Conservation (phyloP, 2,113 vertebrate genomes). For the Onychostoma macrolepis region DNA sequence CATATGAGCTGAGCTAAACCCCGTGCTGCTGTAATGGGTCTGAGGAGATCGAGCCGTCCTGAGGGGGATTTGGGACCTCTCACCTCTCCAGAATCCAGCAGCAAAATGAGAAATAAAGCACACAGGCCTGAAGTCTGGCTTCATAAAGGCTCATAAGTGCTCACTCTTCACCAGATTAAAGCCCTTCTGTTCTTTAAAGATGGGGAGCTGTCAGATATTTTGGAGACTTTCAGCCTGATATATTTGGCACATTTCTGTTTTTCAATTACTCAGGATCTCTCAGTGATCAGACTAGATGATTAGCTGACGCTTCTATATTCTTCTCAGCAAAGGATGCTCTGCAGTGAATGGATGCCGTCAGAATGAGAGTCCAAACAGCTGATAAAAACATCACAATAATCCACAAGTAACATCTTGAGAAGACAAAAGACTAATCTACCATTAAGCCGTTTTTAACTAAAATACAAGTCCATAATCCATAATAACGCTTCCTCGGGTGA, state of each 20-base stretch:
- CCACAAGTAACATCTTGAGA: no score
- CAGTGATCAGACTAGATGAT: background rate
- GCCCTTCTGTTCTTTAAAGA: conserved; percentile 59
- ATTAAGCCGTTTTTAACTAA: no score
- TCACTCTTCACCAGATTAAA: conserved; percentile 61
- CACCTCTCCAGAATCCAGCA: conserved; percentile 70
- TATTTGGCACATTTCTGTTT: background rate
- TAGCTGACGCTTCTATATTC: background rate
- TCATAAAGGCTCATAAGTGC: conserved; percentile 66
- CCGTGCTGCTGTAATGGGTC: conserved; percentile 68
- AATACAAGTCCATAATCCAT: no score
- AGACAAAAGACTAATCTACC: no score
- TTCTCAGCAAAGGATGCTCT: no score
- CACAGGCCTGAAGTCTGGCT: conserved; percentile 51
- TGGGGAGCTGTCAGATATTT: background rate
- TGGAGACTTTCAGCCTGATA: background rate
- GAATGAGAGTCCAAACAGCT: no score
- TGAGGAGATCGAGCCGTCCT: conserved; percentile 79
- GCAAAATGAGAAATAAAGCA: conserved; percentile 66
- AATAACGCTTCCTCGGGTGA: no score
- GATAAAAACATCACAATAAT: no score
- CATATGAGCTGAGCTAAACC: conserved; percentile 15
- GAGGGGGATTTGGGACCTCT: conserved; percentile 78
- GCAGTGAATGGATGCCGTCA: no score
- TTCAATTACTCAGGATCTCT: background rate